Evolutionary conservation across 2,797 vertebrate species (phyloP).

Genomic region (Pipistrellus kuhlii): DNA sequence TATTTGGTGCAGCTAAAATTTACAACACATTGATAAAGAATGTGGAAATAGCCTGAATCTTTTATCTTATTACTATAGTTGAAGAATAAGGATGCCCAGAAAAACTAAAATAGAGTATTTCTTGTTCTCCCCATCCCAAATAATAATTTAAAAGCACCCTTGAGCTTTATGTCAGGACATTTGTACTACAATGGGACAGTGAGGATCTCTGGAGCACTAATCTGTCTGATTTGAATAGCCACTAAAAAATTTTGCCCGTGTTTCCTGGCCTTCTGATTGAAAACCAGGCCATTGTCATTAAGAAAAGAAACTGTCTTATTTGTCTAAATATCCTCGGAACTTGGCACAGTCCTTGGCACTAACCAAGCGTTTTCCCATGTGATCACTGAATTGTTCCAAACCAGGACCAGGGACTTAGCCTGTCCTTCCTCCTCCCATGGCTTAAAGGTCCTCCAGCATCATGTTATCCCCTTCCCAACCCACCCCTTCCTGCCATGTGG

Average conservation of each 20-base stretch:
- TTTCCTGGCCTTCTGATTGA: neutral
- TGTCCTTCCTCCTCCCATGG: neutral
- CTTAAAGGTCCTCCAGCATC: neutral
- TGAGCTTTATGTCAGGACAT: conserved; percentile 28
- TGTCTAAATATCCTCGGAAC: neutral
- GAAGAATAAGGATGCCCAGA: neutral
- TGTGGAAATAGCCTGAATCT: conserved; percentile 48
- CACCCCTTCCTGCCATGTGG: neutral
- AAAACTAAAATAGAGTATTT: conserved; percentile 27
- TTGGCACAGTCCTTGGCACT: neutral
- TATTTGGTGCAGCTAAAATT: conserved; percentile 45
- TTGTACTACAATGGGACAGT: conserved; percentile 9
- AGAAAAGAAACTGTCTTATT: neutral
- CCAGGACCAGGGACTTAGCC: neutral
- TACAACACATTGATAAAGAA: neutral
- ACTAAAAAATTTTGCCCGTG: neutral
- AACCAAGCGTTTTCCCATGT: neutral
- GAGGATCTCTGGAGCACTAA: neutral
- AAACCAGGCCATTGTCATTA: neutral
- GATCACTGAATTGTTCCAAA: neutral
- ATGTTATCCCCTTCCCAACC: neutral
- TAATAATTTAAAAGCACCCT: conserved; percentile 30
- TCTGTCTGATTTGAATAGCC: neutral
- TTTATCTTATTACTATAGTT: neutral
- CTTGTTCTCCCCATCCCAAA: neutral